Percentiles rank a stretch among this genome's conserved stretches.
These are phyloP conservation scores for Phaonia tiefii DNA, from an alignment of 2,888 invertebrate genomes.

Conservation along the genomic window DNA sequence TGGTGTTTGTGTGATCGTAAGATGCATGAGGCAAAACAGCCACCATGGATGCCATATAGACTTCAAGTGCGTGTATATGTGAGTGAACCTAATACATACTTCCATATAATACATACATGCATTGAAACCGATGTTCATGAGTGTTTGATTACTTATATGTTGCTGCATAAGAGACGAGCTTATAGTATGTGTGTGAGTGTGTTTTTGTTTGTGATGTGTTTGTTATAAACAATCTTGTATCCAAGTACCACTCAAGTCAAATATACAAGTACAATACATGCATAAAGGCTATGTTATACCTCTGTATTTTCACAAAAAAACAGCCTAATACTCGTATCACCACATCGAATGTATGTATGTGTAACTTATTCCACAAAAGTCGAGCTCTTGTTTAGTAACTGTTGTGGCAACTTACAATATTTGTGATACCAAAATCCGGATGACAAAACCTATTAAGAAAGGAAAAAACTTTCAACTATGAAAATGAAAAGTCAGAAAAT, in stretches of 20 bases:
- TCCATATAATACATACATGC: too few species aligned
- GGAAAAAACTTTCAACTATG: too few species aligned
- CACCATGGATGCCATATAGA: constrained; percentile 22
- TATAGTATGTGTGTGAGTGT: neutral
- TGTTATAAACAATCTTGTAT: constrained; percentile 51
- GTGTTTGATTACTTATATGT: constrained; percentile 43
- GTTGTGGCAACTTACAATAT: constrained; percentile 55
- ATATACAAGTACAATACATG: constrained; percentile 32
- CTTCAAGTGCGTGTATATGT: constrained; percentile 41
- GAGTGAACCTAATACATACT: constrained; percentile 8
- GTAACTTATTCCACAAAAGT: constrained; percentile 42
- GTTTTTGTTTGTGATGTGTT: constrained; percentile 18
- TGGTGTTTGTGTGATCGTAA: constrained; percentile 14
- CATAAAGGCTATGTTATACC: constrained; percentile 39
- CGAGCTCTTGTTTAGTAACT: constrained; percentile 53
- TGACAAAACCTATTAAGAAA: constrained; percentile 54
- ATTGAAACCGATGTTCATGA: neutral
- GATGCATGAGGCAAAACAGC: constrained; percentile 35
- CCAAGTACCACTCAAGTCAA: constrained; percentile 57
- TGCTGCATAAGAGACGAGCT: neutral
- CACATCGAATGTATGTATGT: constrained; percentile 24
- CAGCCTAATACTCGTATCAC: constrained; percentile 23
- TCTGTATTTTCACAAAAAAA: neutral
- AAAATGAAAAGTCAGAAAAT: too few species aligned
- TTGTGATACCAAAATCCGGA: constrained; percentile 55